Conservation (phyloP, 1,140 invertebrate genomes). For the Drosophila rhopaloa region DNA sequence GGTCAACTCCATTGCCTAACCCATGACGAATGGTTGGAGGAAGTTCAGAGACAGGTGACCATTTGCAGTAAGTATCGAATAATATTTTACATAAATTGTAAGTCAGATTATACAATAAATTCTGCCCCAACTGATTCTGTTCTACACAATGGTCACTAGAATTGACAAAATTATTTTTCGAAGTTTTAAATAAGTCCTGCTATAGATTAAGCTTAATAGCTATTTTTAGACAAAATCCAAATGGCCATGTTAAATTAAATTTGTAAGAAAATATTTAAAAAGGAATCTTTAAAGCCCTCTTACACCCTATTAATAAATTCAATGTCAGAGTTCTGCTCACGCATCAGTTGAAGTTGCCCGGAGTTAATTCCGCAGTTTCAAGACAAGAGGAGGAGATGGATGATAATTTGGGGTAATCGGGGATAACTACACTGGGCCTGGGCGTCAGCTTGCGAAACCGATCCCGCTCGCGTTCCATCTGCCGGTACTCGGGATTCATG, state of each 20-base stretch:
- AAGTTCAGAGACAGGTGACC: slow-evolving; percentile 73
- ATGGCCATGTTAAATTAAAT: no score
- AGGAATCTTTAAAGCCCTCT: no score
- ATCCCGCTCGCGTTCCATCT: slow-evolving; percentile 74
- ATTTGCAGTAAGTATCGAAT: slow-evolving; percentile 77
- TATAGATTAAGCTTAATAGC: no score
- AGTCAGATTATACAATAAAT: no score
- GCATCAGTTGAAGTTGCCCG: slow-evolving; percentile 9
- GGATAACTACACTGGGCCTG: slow-evolving; percentile 78
- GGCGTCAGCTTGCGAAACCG: slow-evolving; percentile 78
- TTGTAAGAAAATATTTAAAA: no score
- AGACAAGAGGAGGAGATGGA: slow-evolving; percentile 26
- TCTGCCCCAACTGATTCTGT: no score
- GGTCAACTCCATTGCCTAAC: slow-evolving; percentile 52
- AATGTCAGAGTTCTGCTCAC: slow-evolving; percentile 8
- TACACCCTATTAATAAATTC: neutral
- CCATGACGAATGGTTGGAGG: slow-evolving; percentile 81
- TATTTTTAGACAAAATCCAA: no score
- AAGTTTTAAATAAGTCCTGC: no score
- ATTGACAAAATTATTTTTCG: no score
- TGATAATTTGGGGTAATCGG: slow-evolving; percentile 36
- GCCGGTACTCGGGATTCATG: slow-evolving; percentile 77
- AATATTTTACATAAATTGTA: neutral
- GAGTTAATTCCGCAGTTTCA: slow-evolving; percentile 19
- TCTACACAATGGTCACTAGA: no score